phyloP scores from a whole-genome alignment of 2,113 vertebrate species.

The Murina feae region DNA sequence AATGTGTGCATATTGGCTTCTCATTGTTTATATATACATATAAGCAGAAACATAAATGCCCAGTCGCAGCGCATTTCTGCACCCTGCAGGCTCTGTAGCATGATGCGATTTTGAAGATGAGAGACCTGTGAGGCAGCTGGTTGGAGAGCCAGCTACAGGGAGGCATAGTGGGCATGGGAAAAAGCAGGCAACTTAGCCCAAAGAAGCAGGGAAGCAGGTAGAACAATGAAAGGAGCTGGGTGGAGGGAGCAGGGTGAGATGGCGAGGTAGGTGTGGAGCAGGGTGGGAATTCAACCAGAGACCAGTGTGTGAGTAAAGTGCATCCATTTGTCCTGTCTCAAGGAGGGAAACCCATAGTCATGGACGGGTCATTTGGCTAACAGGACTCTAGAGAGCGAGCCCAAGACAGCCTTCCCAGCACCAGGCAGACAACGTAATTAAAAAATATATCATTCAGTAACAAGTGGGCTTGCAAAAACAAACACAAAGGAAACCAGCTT shows the following conservation, averaged over 20 bases:
- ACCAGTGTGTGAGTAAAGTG: neutral
- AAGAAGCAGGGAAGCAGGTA: neutral
- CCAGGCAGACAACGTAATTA: slow-evolving; percentile 61
- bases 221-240: neutral
- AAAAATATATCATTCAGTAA: slow-evolving; percentile 72
- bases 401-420: slow-evolving; percentile 43
- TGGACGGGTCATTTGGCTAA: slow-evolving; percentile 58
- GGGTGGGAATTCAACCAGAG: neutral
- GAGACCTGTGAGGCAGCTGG: neutral
- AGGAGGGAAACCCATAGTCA: neutral
- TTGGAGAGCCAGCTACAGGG: neutral
- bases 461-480: slow-evolving; percentile 43
- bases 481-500: slow-evolving; percentile 55
- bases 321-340: neutral
- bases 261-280: neutral
- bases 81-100: neutral
- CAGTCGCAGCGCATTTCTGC: neutral
- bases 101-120: neutral
- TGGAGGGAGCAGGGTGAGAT: rapidly evolving
- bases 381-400: slow-evolving; percentile 55
- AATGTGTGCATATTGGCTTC: neutral
- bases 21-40: neutral
- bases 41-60: neutral
- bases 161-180: neutral
- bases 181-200: neutral